Base-by-base conservation (phyloP, 2,113 vertebrate species). In the Syngnathus floridae region DNA sequence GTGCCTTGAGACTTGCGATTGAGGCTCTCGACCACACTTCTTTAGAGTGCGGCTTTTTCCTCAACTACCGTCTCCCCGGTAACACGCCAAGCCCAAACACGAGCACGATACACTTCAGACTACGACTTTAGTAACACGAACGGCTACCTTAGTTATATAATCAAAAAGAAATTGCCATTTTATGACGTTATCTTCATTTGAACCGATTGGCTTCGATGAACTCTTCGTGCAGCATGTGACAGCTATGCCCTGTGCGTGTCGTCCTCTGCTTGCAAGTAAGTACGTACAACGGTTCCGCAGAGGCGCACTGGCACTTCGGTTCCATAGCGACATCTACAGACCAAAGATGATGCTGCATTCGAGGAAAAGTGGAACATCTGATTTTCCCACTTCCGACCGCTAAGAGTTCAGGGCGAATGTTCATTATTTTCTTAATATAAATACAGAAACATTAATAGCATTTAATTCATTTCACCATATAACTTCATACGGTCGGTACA, bases 181-280 rank as follows among this genome's bases (percentile, higher is more conserved):
- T 16, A 63, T 1, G 7, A 45, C 36, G 3, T 19, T 7, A 6
- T 40, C n/a, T 12, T 48, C 17, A 4, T n/a, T 5, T 72, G 31
- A 64, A 10, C 14, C 65, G 41, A 12, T 66, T 40, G 49, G 52
- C 70, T 43, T 38, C 45, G 6, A 63, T 2, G n/a, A 58, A 5
- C 22, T 37, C 54, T 51, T 62, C 22, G 16, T 36, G 8, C 72
- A 73, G 74, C 74, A 41, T 72, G 72, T 88, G 81, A 82, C 81
- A 82, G 77, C 72, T 77, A 66, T 71, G 80, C 82, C 77, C 74
- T 79, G 73, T 54, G 67, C 64, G 66, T 62, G 35, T 31, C 73
- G 80, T 83, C 77, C 74, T 79, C 74, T 54, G 67, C 64, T 68
- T 62, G 35, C 55, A 36, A 7, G 54, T 66, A 61, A 67, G 26